Conservation (phyloP, 2,888 invertebrate species). For the Petrolisthes manimaculis region DNA sequence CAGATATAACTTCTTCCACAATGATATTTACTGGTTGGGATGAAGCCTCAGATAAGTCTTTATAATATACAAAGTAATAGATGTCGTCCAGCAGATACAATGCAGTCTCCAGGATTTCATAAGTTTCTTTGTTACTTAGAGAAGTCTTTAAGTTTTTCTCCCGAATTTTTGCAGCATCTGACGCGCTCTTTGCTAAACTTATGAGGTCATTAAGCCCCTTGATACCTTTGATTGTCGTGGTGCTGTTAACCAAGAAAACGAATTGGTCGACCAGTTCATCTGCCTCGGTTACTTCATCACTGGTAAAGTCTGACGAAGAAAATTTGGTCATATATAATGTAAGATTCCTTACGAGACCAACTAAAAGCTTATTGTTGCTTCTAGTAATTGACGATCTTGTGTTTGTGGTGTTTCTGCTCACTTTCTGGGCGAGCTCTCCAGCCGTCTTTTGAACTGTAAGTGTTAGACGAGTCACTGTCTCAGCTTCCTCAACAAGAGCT, state of each 20-base stretch:
- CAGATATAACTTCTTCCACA: neutral
- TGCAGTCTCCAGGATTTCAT: neutral
- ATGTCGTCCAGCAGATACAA: neutral
- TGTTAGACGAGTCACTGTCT: neutral
- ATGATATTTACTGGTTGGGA: neutral
- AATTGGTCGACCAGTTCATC: neutral
- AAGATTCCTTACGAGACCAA: neutral
- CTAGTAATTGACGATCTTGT: neutral
- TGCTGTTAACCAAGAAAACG: neutral
- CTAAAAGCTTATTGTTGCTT: neutral
- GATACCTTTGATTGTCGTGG: neutral
- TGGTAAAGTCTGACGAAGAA: neutral
- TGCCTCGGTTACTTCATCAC: neutral
- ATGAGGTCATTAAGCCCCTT: neutral
- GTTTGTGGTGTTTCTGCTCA: neutral
- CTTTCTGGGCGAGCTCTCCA: neutral
- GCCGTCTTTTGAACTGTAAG: neutral
- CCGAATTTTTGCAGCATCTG: neutral
- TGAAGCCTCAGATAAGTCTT: neutral
- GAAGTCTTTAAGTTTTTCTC: neutral
- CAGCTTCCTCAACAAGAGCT: neutral
- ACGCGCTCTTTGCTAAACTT: neutral
- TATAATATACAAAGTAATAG: neutral
- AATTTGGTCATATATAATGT: conserved; percentile 1
- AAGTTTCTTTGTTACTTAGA: neutral